Evolutionary conservation across 2,113 vertebrate genomes (phyloP).

Genomic region (Campylomormyrus numenius): DNA sequence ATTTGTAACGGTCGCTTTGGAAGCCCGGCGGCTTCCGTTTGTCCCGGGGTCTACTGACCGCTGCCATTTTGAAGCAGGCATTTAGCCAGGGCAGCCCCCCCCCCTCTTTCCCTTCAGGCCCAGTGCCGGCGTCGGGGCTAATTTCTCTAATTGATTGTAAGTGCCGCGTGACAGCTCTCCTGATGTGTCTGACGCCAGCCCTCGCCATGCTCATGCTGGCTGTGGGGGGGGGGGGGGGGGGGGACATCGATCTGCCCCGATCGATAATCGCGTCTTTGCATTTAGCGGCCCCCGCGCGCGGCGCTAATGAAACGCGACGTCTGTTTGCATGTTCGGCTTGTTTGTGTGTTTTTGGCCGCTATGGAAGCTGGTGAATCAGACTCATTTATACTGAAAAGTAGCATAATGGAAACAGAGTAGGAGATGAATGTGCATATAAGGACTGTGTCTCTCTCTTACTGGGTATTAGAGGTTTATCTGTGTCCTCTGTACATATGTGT

Average conservation of each 20-base stretch:
- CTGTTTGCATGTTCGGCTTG: neutral
- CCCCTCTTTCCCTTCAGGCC: neutral
- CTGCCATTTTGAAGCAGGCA: neutral
- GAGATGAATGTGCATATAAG: neutral
- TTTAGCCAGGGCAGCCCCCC: neutral
- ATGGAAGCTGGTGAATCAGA: neutral
- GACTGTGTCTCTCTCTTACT: neutral
- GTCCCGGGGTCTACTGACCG: neutral
- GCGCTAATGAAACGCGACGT: slow-evolving; percentile 35
- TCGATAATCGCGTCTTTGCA: slow-evolving; percentile 46
- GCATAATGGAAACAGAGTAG: neutral
- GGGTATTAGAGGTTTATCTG: neutral
- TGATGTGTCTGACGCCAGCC: slow-evolving; percentile 52
- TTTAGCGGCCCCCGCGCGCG: slow-evolving; percentile 29
- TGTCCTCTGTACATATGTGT: neutral
- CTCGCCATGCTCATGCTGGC: slow-evolving; percentile 34
- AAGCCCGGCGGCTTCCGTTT: neutral
- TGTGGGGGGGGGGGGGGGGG: slow-evolving; percentile 19
- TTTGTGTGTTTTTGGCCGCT: neutral
- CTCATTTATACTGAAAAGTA: neutral
- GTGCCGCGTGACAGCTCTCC: slow-evolving; percentile 60
- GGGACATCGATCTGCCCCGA: slow-evolving; percentile 50
- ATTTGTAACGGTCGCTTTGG: neutral
- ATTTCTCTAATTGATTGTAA: slow-evolving; percentile 70
- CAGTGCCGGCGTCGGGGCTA: slow-evolving; percentile 35